Evolutionary conservation across 2,113 vertebrate species (phyloP), one percentile per base, ranked within the genome.

Genomic region (Puntigrus tetrazona): DNA sequence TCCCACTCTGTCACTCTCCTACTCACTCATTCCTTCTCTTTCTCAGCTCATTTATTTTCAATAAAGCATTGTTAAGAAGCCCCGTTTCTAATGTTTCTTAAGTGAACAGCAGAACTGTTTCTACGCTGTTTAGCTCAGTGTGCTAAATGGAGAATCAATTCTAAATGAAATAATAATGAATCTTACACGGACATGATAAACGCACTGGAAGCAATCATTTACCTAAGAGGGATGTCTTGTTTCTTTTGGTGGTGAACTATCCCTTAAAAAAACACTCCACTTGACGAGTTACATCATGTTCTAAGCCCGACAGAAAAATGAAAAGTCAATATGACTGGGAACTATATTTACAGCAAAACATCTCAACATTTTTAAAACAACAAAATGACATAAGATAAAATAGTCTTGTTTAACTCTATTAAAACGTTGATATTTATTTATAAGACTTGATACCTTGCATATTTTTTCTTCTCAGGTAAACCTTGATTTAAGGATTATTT

Each of bases 21-120:
- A 76, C 77, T 25, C 47, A 20, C 25, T 41, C 85, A 78, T 79
- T 84, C 75, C 63, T 69, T 78, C 7, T 61, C 70, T 22, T 45
- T 65, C 45, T 78, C 38, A 22, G 7, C 50, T 78, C n/a, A 38
- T 29, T 27, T 29, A 20, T 43, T 78, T 70, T n/a, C 27, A 52
- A 52, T 76, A 76, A 29, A 81, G 29, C 43, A 79, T 27, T 16
- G 63, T 80, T 29, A 79, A 78, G 5, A 25, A 79, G 7, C 25
- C 52, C 50, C n/a, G 0, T n/a, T n/a, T n/a, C n/a, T 0, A 5
- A 5, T 61, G 76, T 10, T 25, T 78, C 25, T 22, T 8, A 75
- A 72, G 9, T 43, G 69, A 72, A 72, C 4, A 43, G 36, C 65
- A 69, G 65, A 22, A 36, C 65, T 69, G 31, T 72, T 43, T 41